Conservation (phyloP, 2,888 invertebrate species). For the Gymnosoma rotundatum region DNA sequence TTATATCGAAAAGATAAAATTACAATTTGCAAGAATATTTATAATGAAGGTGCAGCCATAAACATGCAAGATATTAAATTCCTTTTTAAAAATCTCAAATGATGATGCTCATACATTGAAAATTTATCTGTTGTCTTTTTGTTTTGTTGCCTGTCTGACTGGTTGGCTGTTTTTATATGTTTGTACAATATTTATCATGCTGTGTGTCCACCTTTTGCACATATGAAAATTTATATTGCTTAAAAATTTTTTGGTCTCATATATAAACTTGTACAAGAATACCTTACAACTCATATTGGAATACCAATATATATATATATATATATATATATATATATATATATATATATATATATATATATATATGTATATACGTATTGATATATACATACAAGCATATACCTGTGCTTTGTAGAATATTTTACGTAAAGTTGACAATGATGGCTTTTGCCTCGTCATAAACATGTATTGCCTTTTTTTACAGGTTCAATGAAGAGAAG, state of each 20-base stretch:
- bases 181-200: neutral
- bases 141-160: constrained; percentile 14
- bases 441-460: constrained; percentile 33
- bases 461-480: constrained; percentile 42
- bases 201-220: constrained; percentile 27
- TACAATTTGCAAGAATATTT: constrained; percentile 65
- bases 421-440: constrained; percentile 37
- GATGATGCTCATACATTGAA: constrained; percentile 55
- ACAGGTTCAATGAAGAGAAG: constrained; percentile 51
- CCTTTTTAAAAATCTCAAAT: constrained; percentile 55
- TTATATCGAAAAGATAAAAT: constrained; percentile 64
- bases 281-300: neutral
- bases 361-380: too few relatives aligned
- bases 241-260: constrained; percentile 25
- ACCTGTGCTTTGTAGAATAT: neutral
- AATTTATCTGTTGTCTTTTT: constrained; percentile 21
- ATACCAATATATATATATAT: too few relatives aligned
- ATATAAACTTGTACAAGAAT: neutral
- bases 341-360: too few relatives aligned
- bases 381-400: neutral
- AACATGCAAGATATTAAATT: constrained; percentile 69
- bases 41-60: constrained; percentile 69
- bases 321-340: too few relatives aligned
- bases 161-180: neutral
- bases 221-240: constrained; percentile 30